phyloP scores from a whole-genome alignment of 2,888 invertebrate genomes.

The Stenurella melanura region DNA sequence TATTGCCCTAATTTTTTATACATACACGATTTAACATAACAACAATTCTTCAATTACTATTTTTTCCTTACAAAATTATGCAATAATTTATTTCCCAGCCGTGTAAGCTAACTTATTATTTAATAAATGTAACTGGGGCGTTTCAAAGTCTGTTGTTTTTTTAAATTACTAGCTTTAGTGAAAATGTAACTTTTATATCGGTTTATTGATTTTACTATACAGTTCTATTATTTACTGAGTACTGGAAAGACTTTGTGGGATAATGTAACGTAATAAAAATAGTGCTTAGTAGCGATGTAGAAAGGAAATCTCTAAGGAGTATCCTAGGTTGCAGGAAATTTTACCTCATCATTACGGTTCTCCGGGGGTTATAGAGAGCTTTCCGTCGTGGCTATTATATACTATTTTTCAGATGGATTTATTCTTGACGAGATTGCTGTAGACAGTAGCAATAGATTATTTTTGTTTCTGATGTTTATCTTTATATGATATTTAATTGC shows the following conservation, averaged over 20 bases:
- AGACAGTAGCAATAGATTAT: background rate
- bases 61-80: too few species aligned
- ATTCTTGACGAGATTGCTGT: background rate
- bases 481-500: too few species aligned
- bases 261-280: conserved; percentile 7
- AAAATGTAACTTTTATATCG: background rate
- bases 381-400: background rate
- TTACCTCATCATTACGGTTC: conserved; percentile 2
- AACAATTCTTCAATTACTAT: too few species aligned
- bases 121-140: too few species aligned
- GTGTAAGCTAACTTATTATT: too few species aligned
- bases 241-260: background rate
- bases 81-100: too few species aligned
- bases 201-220: conserved; percentile 3
- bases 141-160: too few species aligned
- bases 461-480: too few species aligned
- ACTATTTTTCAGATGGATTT: conserved; percentile 1
- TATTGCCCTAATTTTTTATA: too few species aligned
- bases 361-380: conserved; percentile 5
- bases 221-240: background rate
- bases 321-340: background rate
- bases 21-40: too few species aligned
- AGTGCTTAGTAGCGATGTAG: conserved; percentile 7
- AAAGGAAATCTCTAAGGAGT: background rate
- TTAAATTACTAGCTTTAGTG: too few species aligned